These are phyloP conservation scores for Mactromeris polynyma DNA, from an alignment of 2,888 invertebrate species.

Conservation along the genomic window DNA sequence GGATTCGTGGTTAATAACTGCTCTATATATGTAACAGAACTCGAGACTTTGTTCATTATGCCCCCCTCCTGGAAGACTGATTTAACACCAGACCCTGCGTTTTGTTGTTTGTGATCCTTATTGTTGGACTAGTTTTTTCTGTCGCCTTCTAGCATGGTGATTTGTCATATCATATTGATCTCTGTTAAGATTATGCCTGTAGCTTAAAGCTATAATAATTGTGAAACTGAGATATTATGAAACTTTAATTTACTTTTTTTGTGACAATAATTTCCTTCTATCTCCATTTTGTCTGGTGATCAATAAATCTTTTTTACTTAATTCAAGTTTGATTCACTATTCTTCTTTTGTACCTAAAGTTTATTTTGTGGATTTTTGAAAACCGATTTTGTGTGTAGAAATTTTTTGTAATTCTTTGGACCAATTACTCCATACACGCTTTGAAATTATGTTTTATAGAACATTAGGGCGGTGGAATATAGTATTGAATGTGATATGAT, in stretches of 20 bases:
- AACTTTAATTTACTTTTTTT: background rate
- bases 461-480: background rate
- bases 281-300: background rate
- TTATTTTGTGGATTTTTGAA: conserved; percentile 37
- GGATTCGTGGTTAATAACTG: too few relatives aligned
- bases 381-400: conserved; percentile 3
- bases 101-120: background rate
- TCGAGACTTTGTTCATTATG: too few relatives aligned
- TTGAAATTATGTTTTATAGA: conserved; percentile 11
- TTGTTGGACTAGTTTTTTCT: background rate
- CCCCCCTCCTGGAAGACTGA: too few relatives aligned
- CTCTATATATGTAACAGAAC: too few relatives aligned
- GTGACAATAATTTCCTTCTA: background rate
- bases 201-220: background rate
- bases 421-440: background rate
- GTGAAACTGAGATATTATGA: background rate
- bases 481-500: conserved; percentile 17
- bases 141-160: background rate
- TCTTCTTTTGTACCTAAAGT: background rate
- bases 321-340: background rate
- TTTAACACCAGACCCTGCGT: too few relatives aligned
- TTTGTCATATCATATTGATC: background rate
- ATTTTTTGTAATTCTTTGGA: conserved; percentile 29
- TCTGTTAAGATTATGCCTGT: background rate
- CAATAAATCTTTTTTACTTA: background rate